Evolutionary conservation across 2,888 invertebrate genomes (phyloP).

Genomic region (Shargacucullia verbasci): DNA sequence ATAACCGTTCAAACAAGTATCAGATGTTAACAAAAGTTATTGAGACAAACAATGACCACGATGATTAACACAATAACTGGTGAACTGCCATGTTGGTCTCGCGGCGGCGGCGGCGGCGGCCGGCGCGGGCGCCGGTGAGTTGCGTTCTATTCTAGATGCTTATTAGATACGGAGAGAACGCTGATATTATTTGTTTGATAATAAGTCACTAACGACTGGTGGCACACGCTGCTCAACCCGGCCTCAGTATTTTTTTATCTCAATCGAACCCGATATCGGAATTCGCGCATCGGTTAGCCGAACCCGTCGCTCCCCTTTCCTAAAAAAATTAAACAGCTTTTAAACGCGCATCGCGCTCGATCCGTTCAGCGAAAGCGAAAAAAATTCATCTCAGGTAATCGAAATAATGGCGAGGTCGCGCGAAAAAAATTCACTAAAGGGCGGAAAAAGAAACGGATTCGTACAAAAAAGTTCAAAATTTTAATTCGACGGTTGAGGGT

Average conservation of each 20-base stretch:
- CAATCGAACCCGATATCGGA: conserved; percentile 82
- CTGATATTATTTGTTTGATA: conserved; percentile 47
- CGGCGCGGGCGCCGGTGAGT: conserved; percentile 9
- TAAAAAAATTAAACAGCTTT: conserved; percentile 88
- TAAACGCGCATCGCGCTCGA: conserved; percentile 82
- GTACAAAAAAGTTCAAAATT: conserved; percentile 83
- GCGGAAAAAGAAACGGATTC: conserved; percentile 88
- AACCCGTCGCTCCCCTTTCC: conserved; percentile 84
- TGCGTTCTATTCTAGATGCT: conserved; percentile 26
- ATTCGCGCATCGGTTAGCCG: conserved; percentile 86
- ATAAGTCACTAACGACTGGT: conserved; percentile 55
- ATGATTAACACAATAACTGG: conserved; percentile 41
- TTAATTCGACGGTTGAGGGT: conserved; percentile 80
- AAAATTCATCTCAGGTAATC: conserved; percentile 88
- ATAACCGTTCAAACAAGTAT: conserved; percentile 25
- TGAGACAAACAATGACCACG: conserved; percentile 40
- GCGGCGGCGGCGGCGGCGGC: conserved; percentile 4
- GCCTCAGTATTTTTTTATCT: conserved; percentile 64
- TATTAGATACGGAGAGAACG: conserved; percentile 26
- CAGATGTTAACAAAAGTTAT: conserved; percentile 20
- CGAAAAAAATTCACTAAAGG: conserved; percentile 88
- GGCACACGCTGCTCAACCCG: conserved; percentile 61
- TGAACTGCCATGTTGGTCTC: conserved; percentile 12
- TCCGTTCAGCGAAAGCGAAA: conserved; percentile 76
- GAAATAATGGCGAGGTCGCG: conserved; percentile 85